A percentile compares a stretch with the other conserved stretches of the same genome.
Evolutionary conservation across 2,113 vertebrate genomes (phyloP).

Genomic region (Lepus americanus): DNA sequence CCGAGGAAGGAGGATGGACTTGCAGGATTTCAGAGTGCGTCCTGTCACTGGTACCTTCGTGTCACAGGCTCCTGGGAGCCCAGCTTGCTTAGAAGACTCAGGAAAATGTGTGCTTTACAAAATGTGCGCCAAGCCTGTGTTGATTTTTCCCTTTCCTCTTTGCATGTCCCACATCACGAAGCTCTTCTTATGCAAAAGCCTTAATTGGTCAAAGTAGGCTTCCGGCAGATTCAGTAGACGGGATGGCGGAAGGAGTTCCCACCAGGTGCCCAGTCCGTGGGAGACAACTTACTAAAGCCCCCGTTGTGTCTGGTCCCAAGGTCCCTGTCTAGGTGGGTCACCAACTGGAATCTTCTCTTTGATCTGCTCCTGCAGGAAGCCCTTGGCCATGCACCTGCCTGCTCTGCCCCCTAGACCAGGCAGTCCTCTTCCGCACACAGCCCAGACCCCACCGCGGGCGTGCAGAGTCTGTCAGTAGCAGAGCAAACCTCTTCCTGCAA

Average conservation of each 20-base stretch:
- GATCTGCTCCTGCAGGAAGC: neutral
- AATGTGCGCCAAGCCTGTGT: neutral
- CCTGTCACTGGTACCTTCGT: neutral
- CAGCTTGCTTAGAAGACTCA: neutral
- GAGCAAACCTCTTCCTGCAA: slow-evolving; percentile 49
- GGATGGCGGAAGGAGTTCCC: neutral
- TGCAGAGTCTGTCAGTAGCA: neutral
- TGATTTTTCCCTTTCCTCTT: neutral
- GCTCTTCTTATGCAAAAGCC: slow-evolving; percentile 40
- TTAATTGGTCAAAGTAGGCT: neutral
- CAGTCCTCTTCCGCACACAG: neutral
- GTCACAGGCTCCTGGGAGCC: neutral
- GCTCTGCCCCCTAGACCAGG: neutral
- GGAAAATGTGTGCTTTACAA: neutral
- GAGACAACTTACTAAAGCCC: slow-evolving; percentile 2
- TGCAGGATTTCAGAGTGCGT: neutral
- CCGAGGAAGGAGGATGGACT: neutral
- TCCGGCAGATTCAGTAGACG: neutral
- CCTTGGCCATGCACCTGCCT: neutral
- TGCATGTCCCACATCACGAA: slow-evolving; percentile 9
- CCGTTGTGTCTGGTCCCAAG: neutral
- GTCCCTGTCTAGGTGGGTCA: neutral
- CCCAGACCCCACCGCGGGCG: neutral
- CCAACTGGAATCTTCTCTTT: neutral
- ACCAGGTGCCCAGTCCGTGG: neutral